Evolutionary conservation across 2,797 vertebrate genomes (phyloP).

Genomic region (Chiloscyllium punctatum): DNA sequence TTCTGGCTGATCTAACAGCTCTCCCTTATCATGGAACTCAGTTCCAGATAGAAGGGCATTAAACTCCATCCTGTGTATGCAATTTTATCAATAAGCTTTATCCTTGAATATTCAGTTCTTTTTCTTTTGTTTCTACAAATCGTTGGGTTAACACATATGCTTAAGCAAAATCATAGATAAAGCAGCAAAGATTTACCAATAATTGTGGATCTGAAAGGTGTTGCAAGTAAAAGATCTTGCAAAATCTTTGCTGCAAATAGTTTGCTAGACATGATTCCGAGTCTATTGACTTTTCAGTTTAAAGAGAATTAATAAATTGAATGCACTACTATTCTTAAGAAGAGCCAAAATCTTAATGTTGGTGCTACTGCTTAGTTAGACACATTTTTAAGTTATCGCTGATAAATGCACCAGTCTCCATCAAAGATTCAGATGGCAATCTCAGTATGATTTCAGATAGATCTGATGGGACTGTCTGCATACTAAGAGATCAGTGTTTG

Average conservation of each 20-base stretch:
- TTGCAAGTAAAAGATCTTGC: background rate
- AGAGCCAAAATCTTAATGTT: background rate
- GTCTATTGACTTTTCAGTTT: background rate
- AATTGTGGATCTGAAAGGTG: background rate
- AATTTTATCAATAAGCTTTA: background rate
- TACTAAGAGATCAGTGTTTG: background rate
- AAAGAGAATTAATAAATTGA: background rate
- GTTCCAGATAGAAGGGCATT: too few species aligned
- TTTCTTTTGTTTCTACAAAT: background rate
- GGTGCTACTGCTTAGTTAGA: background rate
- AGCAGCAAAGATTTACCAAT: background rate
- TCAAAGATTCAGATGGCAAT: background rate
- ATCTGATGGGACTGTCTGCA: background rate
- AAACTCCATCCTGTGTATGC: background rate
- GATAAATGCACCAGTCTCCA: background rate
- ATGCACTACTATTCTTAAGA: background rate
- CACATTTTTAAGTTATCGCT: background rate
- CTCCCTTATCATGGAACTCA: background rate
- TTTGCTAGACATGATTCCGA: background rate
- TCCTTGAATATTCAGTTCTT: background rate
- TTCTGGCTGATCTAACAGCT: background rate
- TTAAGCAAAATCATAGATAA: background rate
- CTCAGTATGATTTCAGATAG: background rate
- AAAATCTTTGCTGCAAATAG: background rate
- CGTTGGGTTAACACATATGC: background rate